Base-by-base conservation (phyloP, 2,888 invertebrate species). In the Bimastos eiseni region DNA sequence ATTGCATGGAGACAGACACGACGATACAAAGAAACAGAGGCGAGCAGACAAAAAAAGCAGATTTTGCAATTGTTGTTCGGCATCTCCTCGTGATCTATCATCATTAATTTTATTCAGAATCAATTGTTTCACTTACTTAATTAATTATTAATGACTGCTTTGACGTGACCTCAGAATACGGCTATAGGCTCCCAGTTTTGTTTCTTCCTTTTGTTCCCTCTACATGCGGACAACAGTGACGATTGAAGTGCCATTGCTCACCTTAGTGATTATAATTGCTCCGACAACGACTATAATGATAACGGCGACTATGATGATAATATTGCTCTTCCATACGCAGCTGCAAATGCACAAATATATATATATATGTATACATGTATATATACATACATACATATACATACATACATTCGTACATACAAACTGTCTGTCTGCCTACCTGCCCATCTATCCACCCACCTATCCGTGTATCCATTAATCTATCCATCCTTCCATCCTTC, bases 221-320 rank as follows among this genome's bases (percentile, higher is more conserved):
- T n/a, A 70, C n/a, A n/a, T n/a, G n/a, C 70, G n/a, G 70, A 70
- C 70, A 70, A 70, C n/a, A 13, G 11, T 55, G 70, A 8, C 70
- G 8, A 70, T n/a, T 70, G 49, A 6, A n/a, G 70, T n/a, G 70
- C 70, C 30, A 70, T n/a, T n/a, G n/a, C 30, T 70, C 70, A 70
- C 70, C 70, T 8, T n/a, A 2, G n/a, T n/a, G 30, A 49, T 49
- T 3, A 49, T 24, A 24, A 49, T 49, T 49, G 49, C 41, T 17
- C 33, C 34, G 21, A 5, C 89, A 30, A 55, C 89, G 8, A 89
- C 49, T 5, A 89, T 21, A 44, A 44, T n/a, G 38, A 89, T n/a
- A 89, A 89, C n/a, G 38, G 44, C 34, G 37, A 89, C 33, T 21
- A 89, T 89, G n/a, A 89, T 49, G 41, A 89, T 89, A 89, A 30